Base-by-base conservation (phyloP, 2,888 invertebrate genomes). In the Mythimna albipuncta region DNA sequence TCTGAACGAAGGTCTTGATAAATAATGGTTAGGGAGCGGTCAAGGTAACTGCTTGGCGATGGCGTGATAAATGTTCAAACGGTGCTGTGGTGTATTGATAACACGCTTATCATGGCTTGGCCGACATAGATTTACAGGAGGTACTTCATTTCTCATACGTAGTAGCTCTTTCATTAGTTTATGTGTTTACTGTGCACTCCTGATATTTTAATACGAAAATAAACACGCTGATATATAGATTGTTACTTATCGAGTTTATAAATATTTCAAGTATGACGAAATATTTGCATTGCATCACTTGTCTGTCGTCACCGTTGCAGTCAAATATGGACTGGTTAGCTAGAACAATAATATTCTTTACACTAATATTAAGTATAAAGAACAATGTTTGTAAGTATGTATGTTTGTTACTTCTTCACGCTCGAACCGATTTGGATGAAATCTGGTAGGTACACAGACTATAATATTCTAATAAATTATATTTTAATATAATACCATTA, bases 11-110 rank as follows among this genome's bases (percentile, higher is more conserved):
- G 84, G 85, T 81, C 77, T 88, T 78, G 80, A 85, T 89, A 89
- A 89, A 86, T 77, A 81, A 78, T 59, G 67, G 67, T 77, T 35
- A 68, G 70, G 88, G 89, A 88, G 87, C 84, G 89, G 89, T 90
- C 87, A 89, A 89, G 85, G 87, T 80, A 75, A 82, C 74, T 64
- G 69, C 55, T 81, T 6, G 35, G 57, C 62, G 64, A 76, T 6
- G 35, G 57, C 62, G 64, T 63, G 76, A 79, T 81, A 74, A 80
- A 83, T 69, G 63, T 64, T 76, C 26, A 21, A 55, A 64, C 52
- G 44, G 26, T 54, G 44, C 21, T 64, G 50, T 64, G 57, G 47
- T 50, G 64, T 75, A 66, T 58, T 80, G 85, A 86, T 85, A 86
- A 83, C 59, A 71, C 26, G 50, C 72, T 80, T 85, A 85, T 85